Percentiles rank a stretch among this genome's conserved stretches.
Evolutionary conservation across 2,113 vertebrate genomes (phyloP).

Genomic region (Cervus canadensis): DNA sequence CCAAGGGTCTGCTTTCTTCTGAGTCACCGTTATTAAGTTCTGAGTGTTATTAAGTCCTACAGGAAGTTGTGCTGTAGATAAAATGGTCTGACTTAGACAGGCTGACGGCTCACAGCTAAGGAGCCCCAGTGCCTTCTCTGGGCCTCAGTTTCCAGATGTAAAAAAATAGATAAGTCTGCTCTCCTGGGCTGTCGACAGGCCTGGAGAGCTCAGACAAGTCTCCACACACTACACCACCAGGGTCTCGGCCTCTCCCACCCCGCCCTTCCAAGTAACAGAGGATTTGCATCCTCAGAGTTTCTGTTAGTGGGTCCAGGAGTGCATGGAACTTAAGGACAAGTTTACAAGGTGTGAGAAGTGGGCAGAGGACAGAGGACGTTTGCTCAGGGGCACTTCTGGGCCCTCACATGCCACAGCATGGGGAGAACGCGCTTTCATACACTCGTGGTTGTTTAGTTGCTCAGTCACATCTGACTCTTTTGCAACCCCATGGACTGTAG

Average conservation of each 20-base stretch:
- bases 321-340: not conserved
- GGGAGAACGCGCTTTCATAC: not conserved
- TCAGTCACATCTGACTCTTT: not conserved
- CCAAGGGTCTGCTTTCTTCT: not conserved
- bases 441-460: fast-evolving
- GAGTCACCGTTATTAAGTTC: not conserved
- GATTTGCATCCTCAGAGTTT: not conserved
- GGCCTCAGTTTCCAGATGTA: not conserved
- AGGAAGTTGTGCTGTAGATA: not conserved
- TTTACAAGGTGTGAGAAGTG: not conserved
- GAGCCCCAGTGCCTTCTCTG: not conserved
- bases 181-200: not conserved
- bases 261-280: not conserved
- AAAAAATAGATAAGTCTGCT: not conserved
- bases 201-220: not conserved
- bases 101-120: not conserved
- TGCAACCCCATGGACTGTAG: not conserved
- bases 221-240: not conserved
- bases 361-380: not conserved
- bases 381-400: not conserved
- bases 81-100: not conserved
- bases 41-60: not conserved
- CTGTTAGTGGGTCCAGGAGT: not conserved
- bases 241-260: not conserved
- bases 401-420: not conserved